These are phyloP conservation scores for Echinometra lucunter DNA, from an alignment of 53 echinoderm and acorn worm genomes.

Conservation along the genomic window DNA sequence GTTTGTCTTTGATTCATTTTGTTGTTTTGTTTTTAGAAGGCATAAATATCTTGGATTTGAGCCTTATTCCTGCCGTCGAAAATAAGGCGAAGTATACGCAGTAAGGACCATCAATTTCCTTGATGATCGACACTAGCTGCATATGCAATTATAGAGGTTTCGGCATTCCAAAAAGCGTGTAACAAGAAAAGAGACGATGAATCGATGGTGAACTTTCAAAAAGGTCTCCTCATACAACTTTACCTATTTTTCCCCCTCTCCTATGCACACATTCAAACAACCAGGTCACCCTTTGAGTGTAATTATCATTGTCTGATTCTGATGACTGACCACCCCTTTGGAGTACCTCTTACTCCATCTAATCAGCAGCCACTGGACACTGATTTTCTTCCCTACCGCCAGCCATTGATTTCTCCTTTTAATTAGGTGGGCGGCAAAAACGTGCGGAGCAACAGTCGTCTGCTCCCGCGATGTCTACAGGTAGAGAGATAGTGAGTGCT, in stretches of 20 bases:
- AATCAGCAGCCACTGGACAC: conserved; percentile 11
- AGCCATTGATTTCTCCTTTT: conserved; percentile 44
- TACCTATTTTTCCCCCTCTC: neutral
- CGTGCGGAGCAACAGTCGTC: conserved; percentile 48
- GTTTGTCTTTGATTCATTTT: too few species aligned
- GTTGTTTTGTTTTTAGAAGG: too few species aligned
- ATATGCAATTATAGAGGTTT: too few species aligned
- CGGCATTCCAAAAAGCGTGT: too few species aligned
- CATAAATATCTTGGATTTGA: too few species aligned
- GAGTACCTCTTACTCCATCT: conserved; percentile 14
- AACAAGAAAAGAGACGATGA: too few species aligned
- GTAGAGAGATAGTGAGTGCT: neutral
- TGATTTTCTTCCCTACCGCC: conserved; percentile 19
- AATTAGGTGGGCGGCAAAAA: conserved; percentile 59
- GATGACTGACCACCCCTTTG: neutral
- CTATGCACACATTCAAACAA: neutral
- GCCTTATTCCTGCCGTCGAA: too few species aligned
- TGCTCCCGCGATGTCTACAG: conserved; percentile 45
- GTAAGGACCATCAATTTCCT: too few species aligned
- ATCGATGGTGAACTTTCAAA: neutral
- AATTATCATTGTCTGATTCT: neutral
- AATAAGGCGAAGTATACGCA: too few species aligned
- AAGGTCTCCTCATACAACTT: neutral
- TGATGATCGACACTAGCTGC: too few species aligned
- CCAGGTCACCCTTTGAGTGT: neutral